Evolutionary conservation across 2,113 vertebrate species (phyloP), one percentile per base, ranked within the genome.

Genomic region (Stegostoma tigrinum): DNA sequence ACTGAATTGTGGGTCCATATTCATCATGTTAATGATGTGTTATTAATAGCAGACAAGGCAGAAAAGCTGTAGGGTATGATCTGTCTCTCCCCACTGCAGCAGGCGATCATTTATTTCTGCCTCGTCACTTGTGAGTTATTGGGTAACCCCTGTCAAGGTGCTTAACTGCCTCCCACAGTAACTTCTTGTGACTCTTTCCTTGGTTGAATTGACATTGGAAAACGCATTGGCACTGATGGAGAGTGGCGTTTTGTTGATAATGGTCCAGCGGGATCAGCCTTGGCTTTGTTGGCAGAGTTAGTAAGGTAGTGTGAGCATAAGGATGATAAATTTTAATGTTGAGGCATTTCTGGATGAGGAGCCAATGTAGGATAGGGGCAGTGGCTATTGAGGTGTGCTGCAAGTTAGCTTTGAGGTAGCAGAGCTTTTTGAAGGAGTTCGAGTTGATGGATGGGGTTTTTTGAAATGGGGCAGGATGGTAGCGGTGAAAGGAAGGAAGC

Each of bases 11-110:
- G 61, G 66, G 55, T 4, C 55, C 10, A 3, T 17, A 66, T 93
- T 67, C n/a, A 66, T 90, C 87, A 90, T 64, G 34, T 90, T 90
- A 61, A 90, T 90, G 87, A 90, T 19, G 21, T 93, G 80, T 19
- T 83, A 93, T 93, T 67, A 66, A 66, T 42, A 66, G 89, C 34
- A 66, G 15, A 64, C 19, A 23, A 6, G 34, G n/a, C 7, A 75
- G n/a, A 38, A 91, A n/a, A 38, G 55, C 55, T 66, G 89, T n/a
- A n/a, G 34, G 89, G 19, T 38, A 23, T 21, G n/a, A 93, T 66
- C 17, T 38, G 21, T 42, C 89, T 91, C 30, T n/a, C 15, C 34
- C 34, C 17, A 23, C 7, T 23, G 89, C 55, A 66, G 89, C 34
- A 17, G 30, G 17, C 61, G 66, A 38, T 93, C 23, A 93, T 93